phyloP scores from a whole-genome alignment of 2,797 vertebrate species.

The Anisognathus igniventris region DNA sequence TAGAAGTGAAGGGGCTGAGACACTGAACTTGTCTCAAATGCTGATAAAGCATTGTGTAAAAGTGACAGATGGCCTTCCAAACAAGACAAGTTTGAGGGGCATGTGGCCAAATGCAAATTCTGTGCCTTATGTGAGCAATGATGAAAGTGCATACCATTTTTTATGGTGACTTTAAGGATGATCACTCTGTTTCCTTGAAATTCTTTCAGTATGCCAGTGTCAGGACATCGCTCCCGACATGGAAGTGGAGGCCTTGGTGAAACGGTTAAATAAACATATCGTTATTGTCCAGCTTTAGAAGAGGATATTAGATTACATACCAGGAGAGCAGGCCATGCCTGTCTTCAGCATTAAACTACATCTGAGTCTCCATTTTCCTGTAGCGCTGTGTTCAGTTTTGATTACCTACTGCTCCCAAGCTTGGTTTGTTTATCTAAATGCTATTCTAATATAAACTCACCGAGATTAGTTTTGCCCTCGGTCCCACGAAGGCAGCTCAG shows the following conservation, averaged over 20 bases:
- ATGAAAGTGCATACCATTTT: slow-evolving; percentile 17
- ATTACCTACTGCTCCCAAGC: slow-evolving; percentile 48
- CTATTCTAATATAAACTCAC: slow-evolving; percentile 64
- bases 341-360: slow-evolving; percentile 46
- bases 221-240: slow-evolving; percentile 5
- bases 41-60: accelerated
- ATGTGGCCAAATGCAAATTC: background rate
- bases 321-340: slow-evolving; percentile 42
- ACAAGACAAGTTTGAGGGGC: background rate
- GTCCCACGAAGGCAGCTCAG: background rate
- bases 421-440: slow-evolving; percentile 64
- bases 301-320: slow-evolving; percentile 76
- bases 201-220: slow-evolving; percentile 59
- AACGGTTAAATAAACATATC: slow-evolving; percentile 70
- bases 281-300: slow-evolving; percentile 69
- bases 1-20: background rate
- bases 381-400: slow-evolving; percentile 44
- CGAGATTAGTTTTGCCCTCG: background rate
- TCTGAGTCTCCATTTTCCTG: slow-evolving; percentile 60
- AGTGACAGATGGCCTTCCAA: background rate
- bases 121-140: background rate
- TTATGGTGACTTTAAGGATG: slow-evolving; percentile 18
- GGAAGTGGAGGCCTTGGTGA: slow-evolving; percentile 56
- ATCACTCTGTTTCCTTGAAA: slow-evolving; percentile 21
- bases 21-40: background rate